Evolutionary conservation across 2,888 invertebrate species (phyloP).

Genomic region (Clostera curtula): DNA sequence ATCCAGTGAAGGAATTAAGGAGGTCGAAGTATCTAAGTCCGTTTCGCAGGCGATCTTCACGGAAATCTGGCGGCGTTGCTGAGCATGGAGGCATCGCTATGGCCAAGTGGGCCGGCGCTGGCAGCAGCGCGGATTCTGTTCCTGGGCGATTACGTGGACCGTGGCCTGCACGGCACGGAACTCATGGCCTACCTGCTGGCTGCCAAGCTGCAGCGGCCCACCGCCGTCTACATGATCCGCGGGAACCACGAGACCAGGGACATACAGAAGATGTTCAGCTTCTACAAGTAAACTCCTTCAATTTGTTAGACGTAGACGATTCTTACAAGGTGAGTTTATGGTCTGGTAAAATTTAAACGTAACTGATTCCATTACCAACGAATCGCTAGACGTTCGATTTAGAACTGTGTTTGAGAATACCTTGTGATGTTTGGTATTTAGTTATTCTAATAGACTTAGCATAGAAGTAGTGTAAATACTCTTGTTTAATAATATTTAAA

Average conservation of each 20-base stretch:
- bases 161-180: slow-evolving; percentile 80
- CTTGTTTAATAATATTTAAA: no score
- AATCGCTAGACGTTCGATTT: no score
- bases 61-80: slow-evolving; percentile 82
- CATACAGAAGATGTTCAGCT: slow-evolving; percentile 83
- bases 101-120: slow-evolving; percentile 79
- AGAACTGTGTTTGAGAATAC: no score
- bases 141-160: slow-evolving; percentile 86
- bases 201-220: slow-evolving; percentile 80
- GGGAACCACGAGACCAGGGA: slow-evolving; percentile 86
- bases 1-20: no score
- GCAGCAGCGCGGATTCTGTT: slow-evolving; percentile 80
- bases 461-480: no score
- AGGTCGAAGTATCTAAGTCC: no score
- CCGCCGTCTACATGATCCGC: slow-evolving; percentile 77
- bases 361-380: no score
- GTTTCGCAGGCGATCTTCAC: slow-evolving; percentile 80
- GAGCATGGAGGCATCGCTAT: slow-evolving; percentile 80
- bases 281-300: slow-evolving; percentile 73
- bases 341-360: no score
- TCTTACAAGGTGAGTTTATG: no score
- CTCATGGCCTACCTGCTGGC: slow-evolving; percentile 81
- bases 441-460: no score
- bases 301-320: no score
- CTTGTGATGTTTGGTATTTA: no score